Base-by-base conservation (phyloP, 92 coral and sea anemone genomes). In the Pocillopora meandrina region DNA sequence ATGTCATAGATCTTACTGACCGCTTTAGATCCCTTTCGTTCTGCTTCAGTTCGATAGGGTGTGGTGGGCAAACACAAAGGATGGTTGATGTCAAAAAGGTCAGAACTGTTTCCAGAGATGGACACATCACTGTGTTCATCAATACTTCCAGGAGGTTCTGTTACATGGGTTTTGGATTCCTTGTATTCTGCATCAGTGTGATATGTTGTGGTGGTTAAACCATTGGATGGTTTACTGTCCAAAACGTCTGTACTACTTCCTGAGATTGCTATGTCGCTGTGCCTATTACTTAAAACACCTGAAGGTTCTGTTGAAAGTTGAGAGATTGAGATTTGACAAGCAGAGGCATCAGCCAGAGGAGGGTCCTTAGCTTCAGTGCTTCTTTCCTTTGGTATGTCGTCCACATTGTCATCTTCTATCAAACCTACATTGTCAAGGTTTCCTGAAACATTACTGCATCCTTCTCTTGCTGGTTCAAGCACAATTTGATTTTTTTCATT, bases 1-100 rank as follows among this genome's bases (percentile, higher is more conserved):
- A 90, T 92, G 66, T 87, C 90, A 78, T 9, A 89, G 52, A 93
- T 79, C 80, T 92, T 80, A 68, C 84, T 81, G 19, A 78, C 71
- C 13, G 98, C 92, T 49, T 79, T 59, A 67, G 86, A 81, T 64
- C 93, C 85, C 63, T 83, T 82, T 71, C 80, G 83, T 73, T 82
- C 95, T 21, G 95, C 95, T 72, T 58, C 76, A 10, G 93, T 85
- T 35, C 70, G 14, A n/a, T 75, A 56, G 13, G 78, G 61, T 21
- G 7, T 36, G 42, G 61, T 18, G 3, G 86, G 65, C 26, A 61
- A n/a, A 62, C 12, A 23, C 20, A 15, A 72, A 6, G 69, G 15
- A 15, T 2, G 23, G 16, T 49, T 21, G 4, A 2, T 12, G 9
- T 74, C 79, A 47, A 26, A 63, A 19, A 23, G 36, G 18, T 18